A percentile compares a stretch with the other conserved stretches of the same genome.
These are phyloP conservation scores for Macroglossus sobrinus DNA, from an alignment of 2,113 vertebrate genomes.

Conservation along the genomic window DNA sequence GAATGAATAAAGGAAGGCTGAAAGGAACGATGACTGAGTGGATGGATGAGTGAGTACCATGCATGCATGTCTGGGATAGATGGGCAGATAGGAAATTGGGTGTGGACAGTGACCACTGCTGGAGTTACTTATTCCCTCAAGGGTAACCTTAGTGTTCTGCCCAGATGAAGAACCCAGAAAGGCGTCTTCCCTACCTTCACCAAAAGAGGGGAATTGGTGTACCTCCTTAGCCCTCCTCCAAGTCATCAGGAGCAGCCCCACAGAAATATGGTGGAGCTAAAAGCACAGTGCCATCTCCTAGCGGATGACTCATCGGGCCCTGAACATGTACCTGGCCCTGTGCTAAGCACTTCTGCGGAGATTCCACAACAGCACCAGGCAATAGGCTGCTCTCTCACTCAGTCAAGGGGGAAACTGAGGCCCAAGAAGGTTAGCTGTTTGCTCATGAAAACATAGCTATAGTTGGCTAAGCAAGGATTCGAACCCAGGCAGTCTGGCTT, in stretches of 20 bases:
- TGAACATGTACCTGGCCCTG: fast-evolving
- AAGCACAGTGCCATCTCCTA: no score
- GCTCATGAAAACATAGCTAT: not conserved
- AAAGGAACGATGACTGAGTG: not conserved
- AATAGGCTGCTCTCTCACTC: not conserved
- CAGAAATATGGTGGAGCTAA: not conserved
- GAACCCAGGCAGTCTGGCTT: not conserved
- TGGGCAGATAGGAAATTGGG: not conserved
- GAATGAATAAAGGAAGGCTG: not conserved
- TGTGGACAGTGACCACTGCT: not conserved
- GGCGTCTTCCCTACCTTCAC: not conserved
- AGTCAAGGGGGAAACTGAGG: not conserved
- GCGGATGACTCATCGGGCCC: not conserved
- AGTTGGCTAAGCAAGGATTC: not conserved
- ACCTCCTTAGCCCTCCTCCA: no score
- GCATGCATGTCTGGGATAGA: not conserved
- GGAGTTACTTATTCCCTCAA: not conserved
- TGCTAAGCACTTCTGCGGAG: not conserved
- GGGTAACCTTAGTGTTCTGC: not conserved
- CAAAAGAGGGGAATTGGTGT: not conserved
- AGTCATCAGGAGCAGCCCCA: not conserved
- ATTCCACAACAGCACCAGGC: not conserved
- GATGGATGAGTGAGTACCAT: fast-evolving
- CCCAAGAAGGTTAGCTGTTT: not conserved
- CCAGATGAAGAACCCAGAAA: not conserved